Percentiles rank a stretch among this genome's conserved stretches.
phyloP scores from a whole-genome alignment of 2,113 vertebrate species.

The Coptodon rendalli region DNA sequence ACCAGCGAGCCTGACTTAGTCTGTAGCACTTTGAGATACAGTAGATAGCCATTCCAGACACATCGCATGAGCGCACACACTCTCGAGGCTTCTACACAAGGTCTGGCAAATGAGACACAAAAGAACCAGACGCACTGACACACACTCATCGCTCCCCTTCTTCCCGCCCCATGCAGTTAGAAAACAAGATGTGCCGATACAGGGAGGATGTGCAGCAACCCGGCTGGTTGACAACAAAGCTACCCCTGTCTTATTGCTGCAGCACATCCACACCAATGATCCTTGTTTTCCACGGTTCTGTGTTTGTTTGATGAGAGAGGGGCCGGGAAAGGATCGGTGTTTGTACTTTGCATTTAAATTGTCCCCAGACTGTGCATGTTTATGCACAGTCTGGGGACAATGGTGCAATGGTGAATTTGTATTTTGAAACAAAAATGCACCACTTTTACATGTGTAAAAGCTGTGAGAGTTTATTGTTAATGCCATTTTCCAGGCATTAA shows the following conservation, averaged over 20 bases:
- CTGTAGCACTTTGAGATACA: not conserved
- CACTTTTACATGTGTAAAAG: conserved; percentile 7
- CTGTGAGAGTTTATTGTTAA: not conserved
- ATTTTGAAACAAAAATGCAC: conserved; percentile 20
- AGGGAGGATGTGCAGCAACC: conserved; percentile 34
- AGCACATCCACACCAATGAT: conserved; percentile 55
- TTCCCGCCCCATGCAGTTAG: conserved; percentile 18
- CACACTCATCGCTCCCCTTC: not conserved
- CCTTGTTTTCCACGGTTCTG: conserved; percentile 24
- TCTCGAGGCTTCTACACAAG: not conserved
- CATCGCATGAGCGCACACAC: not conserved
- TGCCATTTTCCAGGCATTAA: not conserved
- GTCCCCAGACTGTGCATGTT: conserved; percentile 42
- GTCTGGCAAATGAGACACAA: not conserved
- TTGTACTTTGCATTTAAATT: conserved; percentile 59
- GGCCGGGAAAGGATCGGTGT: not conserved
- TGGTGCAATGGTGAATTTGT: conserved; percentile 13
- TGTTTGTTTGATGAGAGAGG: conserved; percentile 29
- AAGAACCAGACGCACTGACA: not conserved
- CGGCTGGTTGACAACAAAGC: conserved; percentile 45
- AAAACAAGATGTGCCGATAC: conserved; percentile 38
- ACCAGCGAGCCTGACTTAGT: not conserved
- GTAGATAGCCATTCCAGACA: not conserved
- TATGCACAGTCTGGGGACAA: conserved; percentile 13
- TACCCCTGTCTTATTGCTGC: conserved; percentile 45